Base-by-base conservation (phyloP, 2,888 invertebrate species). In the Chymomyza procnemis region DNA sequence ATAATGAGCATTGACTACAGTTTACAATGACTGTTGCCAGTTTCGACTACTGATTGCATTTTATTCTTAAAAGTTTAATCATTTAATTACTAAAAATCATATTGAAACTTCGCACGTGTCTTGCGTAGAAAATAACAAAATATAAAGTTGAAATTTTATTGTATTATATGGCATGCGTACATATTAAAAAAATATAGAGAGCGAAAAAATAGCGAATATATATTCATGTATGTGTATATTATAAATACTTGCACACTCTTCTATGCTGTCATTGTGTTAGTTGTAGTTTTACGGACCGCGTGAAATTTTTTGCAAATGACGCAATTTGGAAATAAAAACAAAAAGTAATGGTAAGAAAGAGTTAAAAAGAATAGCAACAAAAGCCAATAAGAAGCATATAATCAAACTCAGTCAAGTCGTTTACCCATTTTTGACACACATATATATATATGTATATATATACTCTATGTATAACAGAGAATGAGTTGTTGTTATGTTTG, bases 261-360 rank as follows among this genome's bases (percentile, higher is more conserved):
- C 6, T 30, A 6, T 4, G 30, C 30, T 30, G 30, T 30, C 12
- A 12, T 5, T 41, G 34, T 41, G 9, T 41, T 41, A 41, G 34
- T 41, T 19, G 22, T 41, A n/a, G 8, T 8, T 65, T n/a, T 12
- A 41, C 34, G 34, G 12, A 41, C 61, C 50, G 54, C 64, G 67
- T 59, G 56, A 84, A 80, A 81, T 80, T 81, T 85, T 80, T 80
- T 74, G 79, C 82, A 79, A 71, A 81, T 80, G 79, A 80, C 79
- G 79, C 85, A 80, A 80, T 81, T 82, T 67, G 61, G 71, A 80
- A 78, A 75, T 57, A 67, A 52, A 56, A 52, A 64, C 47, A 64
- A 71, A 63, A 64, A 56, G 59, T 12, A 41, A 41, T 41, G 34
- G 12, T 6, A 41, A 19, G 22, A 66, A 8, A 46, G 26, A 67